These are phyloP conservation scores for Brachyhypopomus occidentalis DNA, from an alignment of 2,113 vertebrate genomes.

Conservation along the genomic window DNA sequence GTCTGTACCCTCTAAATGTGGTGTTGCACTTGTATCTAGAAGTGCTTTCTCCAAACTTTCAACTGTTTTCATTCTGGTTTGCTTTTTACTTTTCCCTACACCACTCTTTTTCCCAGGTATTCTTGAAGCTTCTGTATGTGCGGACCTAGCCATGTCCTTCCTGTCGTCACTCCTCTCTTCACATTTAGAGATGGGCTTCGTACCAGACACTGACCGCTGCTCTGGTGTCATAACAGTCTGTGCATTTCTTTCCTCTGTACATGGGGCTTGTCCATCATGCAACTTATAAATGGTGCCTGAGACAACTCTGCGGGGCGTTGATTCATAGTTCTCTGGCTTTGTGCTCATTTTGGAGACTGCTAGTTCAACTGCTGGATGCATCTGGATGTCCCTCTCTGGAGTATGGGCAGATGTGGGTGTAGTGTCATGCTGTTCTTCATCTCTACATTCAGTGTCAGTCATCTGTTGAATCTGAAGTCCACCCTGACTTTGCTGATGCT, in stretches of 20 bases:
- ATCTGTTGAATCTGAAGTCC: neutral
- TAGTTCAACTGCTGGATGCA: neutral
- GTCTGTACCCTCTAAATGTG: neutral
- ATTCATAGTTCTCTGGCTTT: neutral
- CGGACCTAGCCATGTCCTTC: neutral
- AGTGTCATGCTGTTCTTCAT: neutral
- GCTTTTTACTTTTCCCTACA: slow-evolving; percentile 35
- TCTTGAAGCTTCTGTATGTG: neutral
- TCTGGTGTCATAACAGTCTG: neutral
- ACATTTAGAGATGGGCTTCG: neutral
- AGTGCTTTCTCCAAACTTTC: neutral
- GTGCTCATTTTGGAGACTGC: neutral
- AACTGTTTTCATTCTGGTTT: slow-evolving; percentile 20
- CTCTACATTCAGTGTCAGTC: slow-evolving; percentile 12
- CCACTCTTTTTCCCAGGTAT: slow-evolving; percentile 34
- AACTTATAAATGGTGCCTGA: neutral
- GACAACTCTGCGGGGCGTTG: neutral
- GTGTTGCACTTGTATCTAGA: neutral
- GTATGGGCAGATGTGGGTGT: neutral
- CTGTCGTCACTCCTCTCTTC: neutral
- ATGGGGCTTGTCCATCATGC: neutral
- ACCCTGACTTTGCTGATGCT: slow-evolving; percentile 2
- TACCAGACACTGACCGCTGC: slow-evolving; percentile 1
- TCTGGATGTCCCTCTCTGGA: neutral
- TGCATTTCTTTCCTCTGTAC: neutral